Conservation (phyloP, 2,797 vertebrate genomes). For the Phyllotis vaccarum region DNA sequence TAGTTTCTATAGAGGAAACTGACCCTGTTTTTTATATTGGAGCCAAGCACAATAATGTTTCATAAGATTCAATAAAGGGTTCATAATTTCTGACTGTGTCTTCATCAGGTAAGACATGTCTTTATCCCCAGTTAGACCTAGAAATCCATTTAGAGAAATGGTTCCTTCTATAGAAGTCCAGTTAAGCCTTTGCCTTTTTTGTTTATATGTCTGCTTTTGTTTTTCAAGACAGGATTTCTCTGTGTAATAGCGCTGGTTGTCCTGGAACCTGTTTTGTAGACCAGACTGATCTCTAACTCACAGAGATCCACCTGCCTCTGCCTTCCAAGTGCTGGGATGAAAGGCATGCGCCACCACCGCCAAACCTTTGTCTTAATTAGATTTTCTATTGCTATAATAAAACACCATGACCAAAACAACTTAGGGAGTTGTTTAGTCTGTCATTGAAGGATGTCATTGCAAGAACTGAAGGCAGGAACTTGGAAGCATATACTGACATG, state of each 20-base stretch:
- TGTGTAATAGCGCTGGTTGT: neutral
- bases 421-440: neutral
- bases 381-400: neutral
- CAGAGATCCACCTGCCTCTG: neutral
- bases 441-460: neutral
- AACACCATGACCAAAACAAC: neutral
- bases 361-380: neutral
- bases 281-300: neutral
- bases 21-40: neutral
- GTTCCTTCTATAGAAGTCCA: neutral
- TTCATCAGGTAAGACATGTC: neutral
- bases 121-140: neutral
- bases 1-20: constrained; percentile 3
- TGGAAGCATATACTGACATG: neutral
- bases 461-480: neutral
- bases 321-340: neutral
- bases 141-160: neutral
- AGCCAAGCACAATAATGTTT: constrained; percentile 7
- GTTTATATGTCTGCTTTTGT: neutral
- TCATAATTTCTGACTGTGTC: neutral
- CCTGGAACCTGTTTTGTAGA: neutral
- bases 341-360: neutral
- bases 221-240: neutral
- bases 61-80: neutral
- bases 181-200: neutral